Conservation (phyloP, 2,797 vertebrate genomes). For the Atherinosoma microstoma region DNA sequence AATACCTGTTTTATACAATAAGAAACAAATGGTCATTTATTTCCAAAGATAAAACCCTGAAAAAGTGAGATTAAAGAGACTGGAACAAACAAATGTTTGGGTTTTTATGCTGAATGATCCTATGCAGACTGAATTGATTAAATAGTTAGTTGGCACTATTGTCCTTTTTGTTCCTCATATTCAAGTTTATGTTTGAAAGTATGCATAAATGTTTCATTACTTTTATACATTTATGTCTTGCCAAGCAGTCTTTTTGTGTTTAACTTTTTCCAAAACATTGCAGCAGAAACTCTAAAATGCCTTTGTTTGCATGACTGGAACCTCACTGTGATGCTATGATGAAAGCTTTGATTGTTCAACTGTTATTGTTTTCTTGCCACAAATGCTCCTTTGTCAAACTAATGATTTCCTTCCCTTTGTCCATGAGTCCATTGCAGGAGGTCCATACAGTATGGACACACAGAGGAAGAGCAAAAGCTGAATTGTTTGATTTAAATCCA, state of each 20-base stretch:
- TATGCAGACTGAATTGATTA: neutral
- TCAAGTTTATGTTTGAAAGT: neutral
- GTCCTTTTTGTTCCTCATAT: neutral
- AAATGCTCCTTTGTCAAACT: constrained; percentile 63
- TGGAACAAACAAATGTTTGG: neutral
- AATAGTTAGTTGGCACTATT: neutral
- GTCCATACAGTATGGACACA: constrained; percentile 10
- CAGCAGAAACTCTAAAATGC: constrained; percentile 30
- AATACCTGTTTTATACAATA: neutral
- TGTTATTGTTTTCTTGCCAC: constrained; percentile 50
- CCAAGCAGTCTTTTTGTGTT: neutral
- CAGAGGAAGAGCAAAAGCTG: constrained; percentile 10
- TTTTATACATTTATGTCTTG: neutral
- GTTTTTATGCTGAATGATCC: neutral
- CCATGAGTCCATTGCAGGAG: constrained; percentile 33
- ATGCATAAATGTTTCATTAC: neutral
- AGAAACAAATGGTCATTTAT: neutral
- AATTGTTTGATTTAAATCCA: constrained; percentile 18
- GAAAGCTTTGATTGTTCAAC: constrained; percentile 48
- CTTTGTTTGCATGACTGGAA: constrained; percentile 38
- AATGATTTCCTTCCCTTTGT: constrained; percentile 68
- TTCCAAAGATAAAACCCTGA: neutral
- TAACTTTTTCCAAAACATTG: neutral
- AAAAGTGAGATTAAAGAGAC: neutral
- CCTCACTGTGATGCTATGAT: constrained; percentile 14